phyloP scores from a whole-genome alignment of 2,888 invertebrate genomes.

The Trichogramma evanescens region DNA sequence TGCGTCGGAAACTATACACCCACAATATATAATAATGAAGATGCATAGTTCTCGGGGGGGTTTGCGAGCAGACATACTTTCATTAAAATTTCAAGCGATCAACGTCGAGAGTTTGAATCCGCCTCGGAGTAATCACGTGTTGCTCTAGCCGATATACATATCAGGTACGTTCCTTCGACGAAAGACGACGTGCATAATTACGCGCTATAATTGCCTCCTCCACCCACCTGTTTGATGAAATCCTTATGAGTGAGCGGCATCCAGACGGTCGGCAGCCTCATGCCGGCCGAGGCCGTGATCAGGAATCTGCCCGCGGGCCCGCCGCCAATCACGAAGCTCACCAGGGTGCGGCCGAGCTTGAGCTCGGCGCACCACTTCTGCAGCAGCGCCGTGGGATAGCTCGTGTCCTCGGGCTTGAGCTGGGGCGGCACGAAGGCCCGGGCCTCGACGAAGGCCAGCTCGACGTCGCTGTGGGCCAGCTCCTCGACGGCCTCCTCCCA shows the following conservation, averaged over 20 bases:
- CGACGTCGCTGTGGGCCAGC: constrained; percentile 38
- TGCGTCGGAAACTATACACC: too few species aligned
- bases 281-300: constrained; percentile 39
- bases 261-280: constrained; percentile 43
- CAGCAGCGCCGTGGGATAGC: constrained; percentile 25
- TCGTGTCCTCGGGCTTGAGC: constrained; percentile 11
- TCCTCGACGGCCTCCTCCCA: constrained; percentile 43
- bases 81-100: too few species aligned
- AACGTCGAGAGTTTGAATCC: too few species aligned
- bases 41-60: too few species aligned
- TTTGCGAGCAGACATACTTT: too few species aligned
- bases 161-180: background rate
- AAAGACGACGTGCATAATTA: background rate
- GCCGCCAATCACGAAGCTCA: constrained; percentile 41
- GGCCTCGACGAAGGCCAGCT: constrained; percentile 41
- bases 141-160: too few species aligned
- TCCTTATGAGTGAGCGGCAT: constrained; percentile 43
- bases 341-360: constrained; percentile 37
- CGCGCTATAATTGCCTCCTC: background rate
- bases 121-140: too few species aligned
- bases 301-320: constrained; percentile 43
- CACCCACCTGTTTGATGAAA: constrained; percentile 40
- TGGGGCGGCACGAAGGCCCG: constrained; percentile 32
- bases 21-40: too few species aligned
- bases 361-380: constrained; percentile 42